Evolutionary conservation across 2,113 vertebrate species (phyloP).

Genomic region (Vulpes lagopus): DNA sequence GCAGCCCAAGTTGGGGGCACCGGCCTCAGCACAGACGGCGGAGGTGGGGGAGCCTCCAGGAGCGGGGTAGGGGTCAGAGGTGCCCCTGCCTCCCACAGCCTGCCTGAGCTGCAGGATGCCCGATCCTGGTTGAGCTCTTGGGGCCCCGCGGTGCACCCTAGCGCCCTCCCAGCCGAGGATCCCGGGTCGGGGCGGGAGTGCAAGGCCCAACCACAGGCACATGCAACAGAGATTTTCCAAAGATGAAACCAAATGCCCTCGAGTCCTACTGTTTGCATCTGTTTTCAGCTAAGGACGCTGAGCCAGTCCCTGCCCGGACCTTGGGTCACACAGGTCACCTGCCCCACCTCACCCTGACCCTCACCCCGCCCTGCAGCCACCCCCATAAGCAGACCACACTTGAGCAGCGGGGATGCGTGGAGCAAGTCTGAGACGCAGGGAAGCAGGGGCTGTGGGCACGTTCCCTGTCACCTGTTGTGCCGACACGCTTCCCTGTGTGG

Average conservation of each 20-base stretch:
- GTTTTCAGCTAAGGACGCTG: constrained; percentile 68
- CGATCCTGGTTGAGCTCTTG: background rate
- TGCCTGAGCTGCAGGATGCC: background rate
- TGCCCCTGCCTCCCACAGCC: rapidly evolving
- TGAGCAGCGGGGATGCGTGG: background rate
- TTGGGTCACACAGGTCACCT: background rate
- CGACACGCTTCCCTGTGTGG: no score
- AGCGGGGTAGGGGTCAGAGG: rapidly evolving
- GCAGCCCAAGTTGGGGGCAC: background rate
- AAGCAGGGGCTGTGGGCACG: background rate
- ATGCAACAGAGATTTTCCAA: constrained; percentile 66
- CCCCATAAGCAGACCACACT: background rate
- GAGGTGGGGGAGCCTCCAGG: background rate
- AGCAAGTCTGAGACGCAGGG: background rate
- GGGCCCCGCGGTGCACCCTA: background rate
- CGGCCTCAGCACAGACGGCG: background rate
- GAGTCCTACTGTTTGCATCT: constrained; percentile 74
- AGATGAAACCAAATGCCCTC: background rate
- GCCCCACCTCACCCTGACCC: background rate
- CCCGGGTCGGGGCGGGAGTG: rapidly evolving
- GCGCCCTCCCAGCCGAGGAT: background rate
- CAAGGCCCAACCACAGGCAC: background rate
- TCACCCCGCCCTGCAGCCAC: background rate
- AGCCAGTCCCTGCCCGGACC: background rate
- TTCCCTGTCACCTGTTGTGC: background rate